Percentiles rank a stretch among this genome's conserved stretches.
Evolutionary conservation across 2,113 vertebrate genomes (phyloP).

Genomic region (Desmodus rotundus): DNA sequence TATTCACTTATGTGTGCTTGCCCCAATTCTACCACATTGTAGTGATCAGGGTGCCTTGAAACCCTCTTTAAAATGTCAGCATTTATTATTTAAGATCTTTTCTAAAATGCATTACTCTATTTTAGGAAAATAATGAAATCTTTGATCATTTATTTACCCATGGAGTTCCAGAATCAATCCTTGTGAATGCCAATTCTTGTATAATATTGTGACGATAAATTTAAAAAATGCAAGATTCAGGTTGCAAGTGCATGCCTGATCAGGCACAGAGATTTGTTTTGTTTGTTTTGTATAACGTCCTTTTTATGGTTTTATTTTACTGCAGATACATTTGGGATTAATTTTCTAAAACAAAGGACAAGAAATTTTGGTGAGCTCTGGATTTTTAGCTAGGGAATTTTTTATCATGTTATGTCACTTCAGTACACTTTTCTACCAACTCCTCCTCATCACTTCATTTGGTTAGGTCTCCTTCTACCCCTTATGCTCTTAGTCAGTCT

Average conservation of each 20-base stretch:
- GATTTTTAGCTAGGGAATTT: not conserved
- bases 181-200: not conserved
- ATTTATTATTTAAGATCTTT: constrained; percentile 55
- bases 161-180: not conserved
- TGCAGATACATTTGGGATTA: not conserved
- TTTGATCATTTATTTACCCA: constrained; percentile 43
- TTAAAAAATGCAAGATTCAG: not conserved
- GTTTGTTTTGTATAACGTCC: not conserved
- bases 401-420: not conserved
- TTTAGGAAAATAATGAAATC: constrained; percentile 49
- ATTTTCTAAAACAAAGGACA: not conserved
- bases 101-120: constrained; percentile 42
- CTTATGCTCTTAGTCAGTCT: not conserved
- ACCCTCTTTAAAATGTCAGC: constrained; percentile 25
- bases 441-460: not conserved
- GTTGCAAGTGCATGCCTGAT: not conserved
- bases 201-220: not conserved
- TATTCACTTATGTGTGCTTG: not conserved
- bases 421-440: not conserved
- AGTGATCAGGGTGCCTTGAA: not conserved
- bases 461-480: not conserved
- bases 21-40: not conserved
- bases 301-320: not conserved
- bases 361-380: not conserved
- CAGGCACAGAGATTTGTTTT: not conserved